A percentile compares a stretch with the other conserved stretches of the same genome.
These are phyloP conservation scores for Hyposmocoma kahamanoa DNA, from an alignment of 1,140 invertebrate species.

Conservation along the genomic window DNA sequence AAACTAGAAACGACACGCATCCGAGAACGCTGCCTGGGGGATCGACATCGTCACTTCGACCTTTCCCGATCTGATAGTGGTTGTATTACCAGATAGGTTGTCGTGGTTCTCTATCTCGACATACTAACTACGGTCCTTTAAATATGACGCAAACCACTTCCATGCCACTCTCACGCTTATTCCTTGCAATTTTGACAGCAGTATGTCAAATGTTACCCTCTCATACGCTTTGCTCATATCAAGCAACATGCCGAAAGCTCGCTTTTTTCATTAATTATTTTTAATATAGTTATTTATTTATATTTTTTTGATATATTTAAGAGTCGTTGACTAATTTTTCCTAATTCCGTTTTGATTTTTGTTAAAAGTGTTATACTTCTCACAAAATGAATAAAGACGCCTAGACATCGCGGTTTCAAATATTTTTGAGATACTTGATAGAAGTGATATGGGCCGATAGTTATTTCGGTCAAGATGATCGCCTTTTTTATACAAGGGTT, in stretches of 20 bases:
- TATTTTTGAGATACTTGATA: too few relatives aligned
- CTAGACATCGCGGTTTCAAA: constrained; percentile 9
- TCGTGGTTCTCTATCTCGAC: background rate
- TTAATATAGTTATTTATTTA: too few relatives aligned
- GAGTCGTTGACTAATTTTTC: too few relatives aligned
- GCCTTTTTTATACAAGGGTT: background rate
- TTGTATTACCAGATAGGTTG: background rate
- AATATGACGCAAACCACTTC: background rate
- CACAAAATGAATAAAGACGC: background rate
- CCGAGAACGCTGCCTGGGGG: too few relatives aligned
- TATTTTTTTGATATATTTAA: too few relatives aligned
- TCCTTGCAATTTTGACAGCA: background rate
- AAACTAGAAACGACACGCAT: background rate
- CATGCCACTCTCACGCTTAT: too few relatives aligned
- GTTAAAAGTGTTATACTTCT: background rate
- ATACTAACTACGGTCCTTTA: background rate
- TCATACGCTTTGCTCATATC: background rate
- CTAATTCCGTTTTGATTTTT: too few relatives aligned
- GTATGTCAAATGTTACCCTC: background rate
- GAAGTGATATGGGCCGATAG: background rate
- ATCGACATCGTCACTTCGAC: too few relatives aligned
- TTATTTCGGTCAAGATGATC: background rate
- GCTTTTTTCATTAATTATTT: too few relatives aligned
- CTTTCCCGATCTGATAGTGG: background rate
- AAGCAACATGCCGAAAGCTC: too few relatives aligned